These are phyloP conservation scores for Dinomys branickii DNA, from an alignment of 2,113 vertebrate genomes.

Conservation along the genomic window DNA sequence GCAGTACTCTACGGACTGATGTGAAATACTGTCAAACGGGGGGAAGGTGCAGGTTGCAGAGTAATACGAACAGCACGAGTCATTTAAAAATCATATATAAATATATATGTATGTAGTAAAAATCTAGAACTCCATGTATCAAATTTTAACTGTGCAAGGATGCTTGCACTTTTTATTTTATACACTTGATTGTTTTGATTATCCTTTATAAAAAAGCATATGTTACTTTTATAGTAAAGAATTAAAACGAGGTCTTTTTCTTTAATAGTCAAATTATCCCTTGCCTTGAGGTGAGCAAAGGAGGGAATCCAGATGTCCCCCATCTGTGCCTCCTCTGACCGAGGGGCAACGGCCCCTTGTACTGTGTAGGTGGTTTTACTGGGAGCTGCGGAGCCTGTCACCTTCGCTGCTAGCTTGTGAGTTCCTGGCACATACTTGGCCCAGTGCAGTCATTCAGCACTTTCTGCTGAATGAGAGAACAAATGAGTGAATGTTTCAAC, in stretches of 20 bases:
- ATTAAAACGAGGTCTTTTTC: slow-evolving; percentile 59
- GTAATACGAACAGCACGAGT: background rate
- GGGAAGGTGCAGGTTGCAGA: background rate
- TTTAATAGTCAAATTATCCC: slow-evolving; percentile 64
- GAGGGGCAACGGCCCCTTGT: background rate
- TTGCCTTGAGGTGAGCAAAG: slow-evolving; percentile 51
- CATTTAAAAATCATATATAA: slow-evolving; percentile 40
- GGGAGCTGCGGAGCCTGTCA: background rate
- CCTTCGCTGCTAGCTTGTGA: background rate
- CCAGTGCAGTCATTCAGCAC: background rate
- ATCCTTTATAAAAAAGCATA: slow-evolving; percentile 65
- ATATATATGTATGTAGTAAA: background rate
- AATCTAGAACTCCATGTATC: slow-evolving; percentile 23
- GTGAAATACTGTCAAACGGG: background rate
- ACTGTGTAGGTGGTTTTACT: background rate
- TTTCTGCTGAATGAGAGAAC: background rate
- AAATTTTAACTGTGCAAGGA: slow-evolving; percentile 38
- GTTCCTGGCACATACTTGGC: background rate
- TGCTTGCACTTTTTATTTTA: slow-evolving; percentile 62
- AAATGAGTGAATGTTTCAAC: background rate
- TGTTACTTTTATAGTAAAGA: slow-evolving; percentile 67
- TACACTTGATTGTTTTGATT: slow-evolving; percentile 60
- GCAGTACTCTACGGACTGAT: background rate
- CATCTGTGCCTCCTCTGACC: slow-evolving; percentile 24
- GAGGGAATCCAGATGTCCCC: slow-evolving; percentile 56